Base-by-base conservation (phyloP, 2,113 vertebrate genomes). In the Bambusicola thoracicus region DNA sequence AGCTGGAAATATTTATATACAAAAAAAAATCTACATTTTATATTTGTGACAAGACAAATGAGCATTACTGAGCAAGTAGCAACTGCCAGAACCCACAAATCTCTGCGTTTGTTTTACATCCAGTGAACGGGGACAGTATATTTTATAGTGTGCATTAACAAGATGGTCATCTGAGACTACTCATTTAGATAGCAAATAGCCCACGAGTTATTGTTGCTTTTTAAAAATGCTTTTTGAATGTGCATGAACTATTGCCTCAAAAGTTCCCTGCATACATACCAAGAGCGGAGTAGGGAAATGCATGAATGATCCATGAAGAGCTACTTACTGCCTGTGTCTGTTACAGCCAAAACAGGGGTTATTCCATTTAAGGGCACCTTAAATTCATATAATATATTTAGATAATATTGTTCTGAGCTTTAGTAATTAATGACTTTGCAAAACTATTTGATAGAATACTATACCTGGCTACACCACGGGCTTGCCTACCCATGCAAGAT, bases 41-140 rank as follows among this genome's bases (percentile, higher is more conserved):
- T 92, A 68, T 87, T 92, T 95, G 76, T 88, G 81, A 89, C 67
- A 94, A 94, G 89, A 89, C 55, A 29, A 73, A 78, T 2, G 13
- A 94, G 59, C 46, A 6, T 48, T 89, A 91, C 81, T 74, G 81
- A 92, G 85, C 38, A 77, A 92, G 82, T 85, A 91, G 65, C 30
- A 75, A 15, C 65, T 93, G 79, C 73, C 81, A 94, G 58, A 91
- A 65, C 51, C 43, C 82, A 92, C 93, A 95, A 94, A 95, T 94
- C 85, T 94, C 34, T 40, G 34, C 69, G 29, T 81, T 91, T 89
- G 76, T 92, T 96, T 87, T 90, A 41, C 30, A 72, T 58, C 36
- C 61, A 78, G 41, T 24, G 24, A 84, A 43, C 27, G 81, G 40
- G 48, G 30, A 22, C 51, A 76, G 70, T 38, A 72, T 92, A 93